A percentile compares a stretch with the other conserved stretches of the same genome.
These are phyloP conservation scores for Campopleginae sp. DNA, from an alignment of 2,888 invertebrate species.

Conservation along the genomic window DNA sequence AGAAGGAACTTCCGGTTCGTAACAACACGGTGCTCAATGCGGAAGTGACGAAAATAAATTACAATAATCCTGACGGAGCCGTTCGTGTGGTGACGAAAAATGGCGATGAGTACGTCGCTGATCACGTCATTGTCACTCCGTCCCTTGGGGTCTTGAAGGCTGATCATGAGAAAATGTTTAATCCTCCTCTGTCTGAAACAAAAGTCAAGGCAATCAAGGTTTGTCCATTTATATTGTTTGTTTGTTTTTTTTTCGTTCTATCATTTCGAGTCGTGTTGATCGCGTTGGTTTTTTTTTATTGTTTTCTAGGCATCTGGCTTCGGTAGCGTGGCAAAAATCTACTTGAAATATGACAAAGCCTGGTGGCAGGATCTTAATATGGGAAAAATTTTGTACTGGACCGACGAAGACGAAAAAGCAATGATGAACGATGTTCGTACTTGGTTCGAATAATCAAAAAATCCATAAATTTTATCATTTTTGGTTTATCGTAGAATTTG, in stretches of 20 bases:
- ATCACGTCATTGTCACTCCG: constrained; percentile 88
- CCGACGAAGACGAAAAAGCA: constrained; percentile 82
- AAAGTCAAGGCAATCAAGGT: constrained; percentile 86
- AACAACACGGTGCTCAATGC: constrained; percentile 74
- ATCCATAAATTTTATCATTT: neutral
- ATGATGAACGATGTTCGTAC: constrained; percentile 61
- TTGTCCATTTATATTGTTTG: constrained; percentile 23
- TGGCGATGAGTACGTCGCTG: constrained; percentile 85
- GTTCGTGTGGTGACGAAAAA: constrained; percentile 80
- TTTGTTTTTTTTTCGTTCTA: neutral
- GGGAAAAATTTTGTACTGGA: constrained; percentile 86
- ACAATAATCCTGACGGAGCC: constrained; percentile 68
- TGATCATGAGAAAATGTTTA: constrained; percentile 85
- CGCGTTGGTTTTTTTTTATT: neutral
- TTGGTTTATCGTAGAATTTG: neutral
- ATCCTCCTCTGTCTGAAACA: constrained; percentile 85
- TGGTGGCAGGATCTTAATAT: constrained; percentile 85
- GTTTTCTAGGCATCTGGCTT: constrained; percentile 85
- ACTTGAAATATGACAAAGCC: constrained; percentile 86
- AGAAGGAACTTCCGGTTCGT: constrained; percentile 75
- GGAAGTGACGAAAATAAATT: constrained; percentile 66
- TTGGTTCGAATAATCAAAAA: neutral
- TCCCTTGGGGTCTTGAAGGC: constrained; percentile 90
- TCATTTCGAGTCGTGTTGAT: neutral
- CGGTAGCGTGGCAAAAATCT: constrained; percentile 89